Evolutionary conservation across 2,888 invertebrate species (phyloP).

Genomic region (Philereme vetulata): DNA sequence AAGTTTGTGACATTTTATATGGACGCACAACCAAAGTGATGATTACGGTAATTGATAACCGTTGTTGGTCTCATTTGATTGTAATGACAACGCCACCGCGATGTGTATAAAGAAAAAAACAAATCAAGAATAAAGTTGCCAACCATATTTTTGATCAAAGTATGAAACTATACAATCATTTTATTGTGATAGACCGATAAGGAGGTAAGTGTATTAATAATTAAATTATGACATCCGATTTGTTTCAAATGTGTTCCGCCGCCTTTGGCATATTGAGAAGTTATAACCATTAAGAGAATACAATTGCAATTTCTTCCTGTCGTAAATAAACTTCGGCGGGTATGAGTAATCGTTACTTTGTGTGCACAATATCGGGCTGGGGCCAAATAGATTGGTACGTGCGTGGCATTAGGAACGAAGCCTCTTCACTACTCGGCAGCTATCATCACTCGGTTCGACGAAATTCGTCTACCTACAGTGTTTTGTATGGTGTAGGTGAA

Average conservation of each 20-base stretch:
- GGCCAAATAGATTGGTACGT: constrained; percentile 79
- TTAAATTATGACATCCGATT: constrained; percentile 13
- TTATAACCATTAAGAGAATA: constrained; percentile 78
- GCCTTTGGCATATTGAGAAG: constrained; percentile 66
- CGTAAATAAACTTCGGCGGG: constrained; percentile 76
- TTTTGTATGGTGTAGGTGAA: constrained; percentile 73
- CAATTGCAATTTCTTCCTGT: constrained; percentile 83
- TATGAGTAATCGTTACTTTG: constrained; percentile 79
- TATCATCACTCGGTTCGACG: constrained; percentile 51
- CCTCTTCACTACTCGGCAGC: constrained; percentile 19
- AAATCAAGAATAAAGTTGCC: neutral
- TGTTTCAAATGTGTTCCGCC: constrained; percentile 39
- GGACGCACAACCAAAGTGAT: too few species aligned
- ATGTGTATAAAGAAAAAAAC: neutral
- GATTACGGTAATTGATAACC: too few species aligned
- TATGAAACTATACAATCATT: neutral
- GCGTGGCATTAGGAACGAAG: constrained; percentile 55
- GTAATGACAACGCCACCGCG: neutral
- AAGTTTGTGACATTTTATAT: neutral
- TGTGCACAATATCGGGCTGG: constrained; percentile 75
- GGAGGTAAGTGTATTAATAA: neutral
- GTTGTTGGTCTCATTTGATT: neutral
- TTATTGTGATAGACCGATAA: neutral
- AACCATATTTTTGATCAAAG: neutral
- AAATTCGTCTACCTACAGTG: constrained; percentile 61